phyloP scores from a whole-genome alignment of 2,113 vertebrate species.

The Cottus gobio region DNA sequence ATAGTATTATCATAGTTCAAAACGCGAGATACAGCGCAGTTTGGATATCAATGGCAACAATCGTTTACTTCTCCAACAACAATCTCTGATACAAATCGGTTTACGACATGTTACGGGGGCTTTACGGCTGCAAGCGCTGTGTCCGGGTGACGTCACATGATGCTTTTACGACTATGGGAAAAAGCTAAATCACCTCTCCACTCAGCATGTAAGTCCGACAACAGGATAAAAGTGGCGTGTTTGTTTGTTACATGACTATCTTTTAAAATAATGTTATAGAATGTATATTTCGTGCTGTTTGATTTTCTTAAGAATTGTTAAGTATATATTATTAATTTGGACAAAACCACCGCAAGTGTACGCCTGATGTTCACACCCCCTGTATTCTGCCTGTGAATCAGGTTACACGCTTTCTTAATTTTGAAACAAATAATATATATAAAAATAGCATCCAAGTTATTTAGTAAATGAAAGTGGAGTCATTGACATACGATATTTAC shows the following conservation, averaged over 20 bases:
- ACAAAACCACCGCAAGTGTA: not conserved
- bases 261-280: not conserved
- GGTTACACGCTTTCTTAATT: not conserved
- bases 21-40: fast-evolving
- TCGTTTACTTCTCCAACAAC: constrained; percentile 27
- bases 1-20: not conserved
- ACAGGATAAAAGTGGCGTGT: not conserved
- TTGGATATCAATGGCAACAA: not conserved
- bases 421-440: not conserved
- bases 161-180: constrained; percentile 19
- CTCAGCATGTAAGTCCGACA: not conserved
- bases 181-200: not conserved
- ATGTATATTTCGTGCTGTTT: not conserved
- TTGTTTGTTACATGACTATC: not conserved
- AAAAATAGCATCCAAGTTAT: not conserved
- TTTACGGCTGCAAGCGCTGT: constrained; percentile 62
- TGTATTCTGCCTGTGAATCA: not conserved
- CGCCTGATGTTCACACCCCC: fast-evolving
- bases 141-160: constrained; percentile 25
- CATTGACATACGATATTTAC: not conserved
- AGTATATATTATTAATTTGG: not conserved
- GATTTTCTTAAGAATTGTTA: too few relatives aligned
- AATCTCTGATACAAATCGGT: not conserved
- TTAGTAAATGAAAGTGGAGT: not conserved
- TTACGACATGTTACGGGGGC: constrained; percentile 45